A percentile compares a stretch with the other conserved stretches of the same genome.
Evolutionary conservation across 2,888 invertebrate species (phyloP).

Genomic region (Lysandra bellargus): DNA sequence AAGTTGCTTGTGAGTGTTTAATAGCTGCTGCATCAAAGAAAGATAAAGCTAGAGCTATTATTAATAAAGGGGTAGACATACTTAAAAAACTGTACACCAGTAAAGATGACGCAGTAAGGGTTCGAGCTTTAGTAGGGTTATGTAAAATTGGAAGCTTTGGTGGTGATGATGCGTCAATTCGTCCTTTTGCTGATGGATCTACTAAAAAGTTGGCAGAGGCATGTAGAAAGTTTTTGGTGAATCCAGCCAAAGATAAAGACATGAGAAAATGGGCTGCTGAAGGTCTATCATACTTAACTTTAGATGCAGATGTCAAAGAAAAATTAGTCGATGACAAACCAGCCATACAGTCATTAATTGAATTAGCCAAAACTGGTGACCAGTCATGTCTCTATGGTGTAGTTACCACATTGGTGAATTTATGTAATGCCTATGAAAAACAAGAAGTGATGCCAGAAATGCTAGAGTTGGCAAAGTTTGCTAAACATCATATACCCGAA

Average conservation of each 20-base stretch:
- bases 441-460: constrained; percentile 98
- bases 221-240: constrained; percentile 93
- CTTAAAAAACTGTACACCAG: constrained; percentile 96
- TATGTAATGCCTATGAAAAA: constrained; percentile 98
- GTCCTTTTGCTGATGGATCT: constrained; percentile 97
- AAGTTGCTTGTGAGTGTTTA: constrained; percentile 97
- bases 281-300: constrained; percentile 96
- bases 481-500: constrained; percentile 99
- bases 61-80: constrained; percentile 93
- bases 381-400: constrained; percentile 94
- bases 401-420: constrained; percentile 96
- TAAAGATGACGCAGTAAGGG: constrained; percentile 93
- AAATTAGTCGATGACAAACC: constrained; percentile 92
- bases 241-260: constrained; percentile 92
- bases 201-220: constrained; percentile 95
- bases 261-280: constrained; percentile 98
- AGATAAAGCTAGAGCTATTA: constrained; percentile 95
- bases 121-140: constrained; percentile 93
- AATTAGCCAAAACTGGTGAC: constrained; percentile 92
- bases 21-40: constrained; percentile 98
- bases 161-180: constrained; percentile 96
- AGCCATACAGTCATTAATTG: constrained; percentile 92
- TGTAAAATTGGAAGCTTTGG: constrained; percentile 98
- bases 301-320: constrained; percentile 99
- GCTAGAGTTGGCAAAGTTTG: constrained; percentile 98